Conservation (phyloP, 23 tunicate genomes). For the Ascidia mentula region DNA sequence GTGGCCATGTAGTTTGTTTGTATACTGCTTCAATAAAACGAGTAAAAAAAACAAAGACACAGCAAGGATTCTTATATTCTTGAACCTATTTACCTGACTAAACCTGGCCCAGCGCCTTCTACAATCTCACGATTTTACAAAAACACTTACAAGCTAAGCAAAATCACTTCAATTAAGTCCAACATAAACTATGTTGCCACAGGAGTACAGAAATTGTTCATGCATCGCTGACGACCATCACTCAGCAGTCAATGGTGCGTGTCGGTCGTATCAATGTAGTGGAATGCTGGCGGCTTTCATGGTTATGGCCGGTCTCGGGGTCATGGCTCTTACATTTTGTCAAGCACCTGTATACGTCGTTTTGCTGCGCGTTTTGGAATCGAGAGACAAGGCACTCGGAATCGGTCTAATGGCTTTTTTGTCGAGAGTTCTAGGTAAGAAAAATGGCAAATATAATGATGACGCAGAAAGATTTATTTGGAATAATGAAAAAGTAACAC, state of each 20-base stretch:
- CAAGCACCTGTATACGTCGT: constrained; percentile 83
- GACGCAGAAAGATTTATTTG: not conserved
- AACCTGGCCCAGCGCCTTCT: no score
- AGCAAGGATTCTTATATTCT: no score
- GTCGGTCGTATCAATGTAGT: constrained; percentile 44
- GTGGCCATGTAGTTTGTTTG: no score
- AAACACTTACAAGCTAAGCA: no score
- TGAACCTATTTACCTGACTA: no score
- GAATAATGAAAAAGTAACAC: not conserved
- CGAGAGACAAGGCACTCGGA: constrained; percentile 62
- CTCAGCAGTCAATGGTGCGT: constrained; percentile 46
- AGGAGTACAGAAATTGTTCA: constrained; percentile 68
- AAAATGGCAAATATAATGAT: not conserved
- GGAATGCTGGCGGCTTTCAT: constrained; percentile 64
- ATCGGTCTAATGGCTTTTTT: constrained; percentile 81
- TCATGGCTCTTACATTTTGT: constrained; percentile 47
- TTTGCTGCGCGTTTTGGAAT: constrained; percentile 53
- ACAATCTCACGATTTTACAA: no score
- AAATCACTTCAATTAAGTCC: no score
- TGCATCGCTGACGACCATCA: constrained; percentile 38
- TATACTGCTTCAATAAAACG: no score
- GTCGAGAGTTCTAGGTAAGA: constrained; percentile 68
- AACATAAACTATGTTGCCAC: no score
- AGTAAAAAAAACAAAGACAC: no score
- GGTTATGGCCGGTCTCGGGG: constrained; percentile 34